A percentile compares a stretch with the other conserved stretches of the same genome.
phyloP scores from a whole-genome alignment of 2,888 invertebrate genomes.

The Chymomyza procnemis region DNA sequence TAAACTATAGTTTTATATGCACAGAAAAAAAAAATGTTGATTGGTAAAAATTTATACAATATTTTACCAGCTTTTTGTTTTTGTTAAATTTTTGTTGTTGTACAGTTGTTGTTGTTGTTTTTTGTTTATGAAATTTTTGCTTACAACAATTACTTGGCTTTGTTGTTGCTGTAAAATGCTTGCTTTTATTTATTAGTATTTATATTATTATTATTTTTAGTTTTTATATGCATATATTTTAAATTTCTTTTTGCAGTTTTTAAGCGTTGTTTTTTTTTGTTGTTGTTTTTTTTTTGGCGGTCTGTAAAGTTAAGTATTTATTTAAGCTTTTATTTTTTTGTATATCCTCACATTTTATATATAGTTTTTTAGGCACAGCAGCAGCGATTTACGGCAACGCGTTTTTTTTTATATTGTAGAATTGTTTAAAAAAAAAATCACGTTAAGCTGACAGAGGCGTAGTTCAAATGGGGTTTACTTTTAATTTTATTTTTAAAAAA shows the following conservation, averaged over 20 bases:
- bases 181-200: neutral
- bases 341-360: conserved; percentile 45
- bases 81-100: neutral
- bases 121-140: conserved; percentile 31
- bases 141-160: conserved; percentile 27
- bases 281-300: neutral
- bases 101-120: neutral
- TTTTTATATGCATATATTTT: neutral
- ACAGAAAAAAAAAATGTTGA: neutral
- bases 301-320: neutral
- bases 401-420: conserved; percentile 12
- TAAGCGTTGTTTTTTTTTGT: neutral
- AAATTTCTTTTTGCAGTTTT: neutral
- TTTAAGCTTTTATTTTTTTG: neutral
- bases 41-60: neutral
- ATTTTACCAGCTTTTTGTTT: neutral
- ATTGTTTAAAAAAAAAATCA: neutral
- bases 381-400: conserved; percentile 24
- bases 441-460: conserved; percentile 31
- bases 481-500: conserved; percentile 6
- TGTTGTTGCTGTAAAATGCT: conserved; percentile 18
- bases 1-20: neutral
- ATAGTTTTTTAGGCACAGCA: neutral
- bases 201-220: neutral
- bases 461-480: conserved; percentile 13